Base-by-base conservation (phyloP, 2,797 vertebrate species). In the Phoebastria nigripes region DNA sequence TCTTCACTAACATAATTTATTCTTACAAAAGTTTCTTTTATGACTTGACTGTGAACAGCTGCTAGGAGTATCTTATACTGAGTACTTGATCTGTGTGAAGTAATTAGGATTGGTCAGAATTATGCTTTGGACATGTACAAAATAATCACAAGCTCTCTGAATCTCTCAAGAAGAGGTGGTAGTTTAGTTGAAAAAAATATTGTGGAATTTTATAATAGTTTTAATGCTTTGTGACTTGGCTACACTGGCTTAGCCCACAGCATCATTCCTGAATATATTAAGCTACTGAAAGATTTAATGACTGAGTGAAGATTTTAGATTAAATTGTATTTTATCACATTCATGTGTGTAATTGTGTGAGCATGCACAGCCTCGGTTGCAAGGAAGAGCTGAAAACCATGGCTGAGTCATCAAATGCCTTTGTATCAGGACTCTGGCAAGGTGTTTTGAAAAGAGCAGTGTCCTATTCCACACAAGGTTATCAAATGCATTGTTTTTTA, bases 251-350 rank as follows among this genome's bases (percentile, higher is more conserved):
- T 97, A 94, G 94, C 96, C 93, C 71, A 94, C 86, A 95, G 94
- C 94, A 87, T 94, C 55, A 96, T 97, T 96, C 94, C 95, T 95
- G 95, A 96, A 96, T 97, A 96, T 96, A 97, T 95, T 93, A 96
- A 82, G 73, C 44, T 90, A 92, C 82, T 96, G 95, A 94, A 94
- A 94, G 93, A 96, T 92, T 93, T 97, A 95, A 95, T 93, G 93
- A 93, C 80, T 61, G 80, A 93, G 69, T 65, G 93, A 92, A 96
- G 96, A 96, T 92, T 96, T 96, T 93, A 95, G 88, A 96, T 96
- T 96, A 95, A 95, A 90, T 35, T 89, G 39, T 66, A 29, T 94
- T 96, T 95, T 95, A 87, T 97, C 88, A 95, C 56, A 37, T 80
- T 91, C 59, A 39, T 87, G 67, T 73, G 83, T 89, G 70, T 89